Base-by-base conservation (phyloP, 2,888 invertebrate species). In the Calephelis perditalis region DNA sequence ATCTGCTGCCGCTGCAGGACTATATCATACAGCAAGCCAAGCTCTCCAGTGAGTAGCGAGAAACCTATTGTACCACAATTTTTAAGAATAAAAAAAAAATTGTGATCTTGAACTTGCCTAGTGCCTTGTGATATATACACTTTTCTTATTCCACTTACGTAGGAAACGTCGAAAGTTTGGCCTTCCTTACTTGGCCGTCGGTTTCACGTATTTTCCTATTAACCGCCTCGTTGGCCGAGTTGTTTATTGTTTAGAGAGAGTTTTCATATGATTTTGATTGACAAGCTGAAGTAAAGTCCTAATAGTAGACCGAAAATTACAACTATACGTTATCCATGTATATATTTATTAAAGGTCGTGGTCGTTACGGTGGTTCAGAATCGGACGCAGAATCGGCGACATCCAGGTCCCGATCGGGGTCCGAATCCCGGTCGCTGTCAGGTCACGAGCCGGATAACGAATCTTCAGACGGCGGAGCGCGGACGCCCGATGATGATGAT, bases 11-110 rank as follows among this genome's bases (percentile, higher is more conserved):
- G 9, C 85, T 97, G 66, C 96, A 97, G 81, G 96, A 97, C 82
- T 97, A 97, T 76, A 95, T 97, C 70, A 92, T 97, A 73, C 96
- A 97, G 75, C 97, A 97, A 84, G 95, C 95, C 0, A 95, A 95
- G 73, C 82, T 94, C 56, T 94, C 94, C 64, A 94, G 94, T 93
- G 70, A 82, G 84, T 79, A 56, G 15, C 11, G 52, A 12, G n/a
- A 47, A 36, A 26, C 26, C 26, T 26, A 40, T 40, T 40, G 40
- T 40, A 40, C 40, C 40, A 40, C 40, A 7, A 40, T 40, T 26
- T 26, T 26, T 26, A 26, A 26, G 4, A 26, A 26, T 26, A 26
- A 26, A 26, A 26, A 26, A 26, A 26, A 3, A 26, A 26, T 26
- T 26, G 26, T 26, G 26, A 26, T 3, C 3, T 26, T 26, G 26